Base-by-base conservation (phyloP, 1,140 invertebrate genomes). In the Bombus difficillimus region DNA sequence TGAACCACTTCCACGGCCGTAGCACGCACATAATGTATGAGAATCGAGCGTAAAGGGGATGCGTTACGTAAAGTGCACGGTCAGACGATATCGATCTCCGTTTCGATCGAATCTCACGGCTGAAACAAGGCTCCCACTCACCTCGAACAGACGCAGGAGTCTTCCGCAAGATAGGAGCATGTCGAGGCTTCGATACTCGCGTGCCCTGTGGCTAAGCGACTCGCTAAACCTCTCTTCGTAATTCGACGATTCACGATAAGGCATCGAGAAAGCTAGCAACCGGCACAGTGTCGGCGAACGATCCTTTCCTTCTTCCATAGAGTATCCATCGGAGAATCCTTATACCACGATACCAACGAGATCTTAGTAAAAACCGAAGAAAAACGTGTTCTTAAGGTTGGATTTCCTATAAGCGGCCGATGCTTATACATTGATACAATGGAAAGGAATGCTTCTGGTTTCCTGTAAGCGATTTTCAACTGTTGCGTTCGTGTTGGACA, bases 51-150 rank as follows among this genome's bases (percentile, higher is more conserved):
- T 89, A 87, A 89, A 72, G 72, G 81, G 75, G 72, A 78, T 87
- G 89, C 89, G 91, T 93, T 92, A 93, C 91, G 92, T 91, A 91
- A 91, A 93, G 91, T 92, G 88, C 87, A 85, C 84, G 74, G 73
- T n/a, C 41, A 32, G n/a, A 43, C 71, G 93, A 94, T 94, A 93
- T 57, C 77, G 81, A 94, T 93, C 92, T 89, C 89, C 91, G 84
- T 66, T 62, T 57, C 69, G 88, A 88, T 90, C 88, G 82, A 85
- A 90, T 90, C 81, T 82, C 80, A 59, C 64, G 74, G 68, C 39
- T 64, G 73, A 64, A 83, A 90, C 73, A 53, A 62, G 74, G 85
- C 73, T 34, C 71, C 72, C 62, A 72, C 64, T 81, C 53, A 32
- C 47, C 25, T 28, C 39, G 75, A 66, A 83, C 66, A 81, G 34